Conservation (phyloP, 2,113 vertebrate genomes). For the Pangasianodon hypophthalmus region DNA sequence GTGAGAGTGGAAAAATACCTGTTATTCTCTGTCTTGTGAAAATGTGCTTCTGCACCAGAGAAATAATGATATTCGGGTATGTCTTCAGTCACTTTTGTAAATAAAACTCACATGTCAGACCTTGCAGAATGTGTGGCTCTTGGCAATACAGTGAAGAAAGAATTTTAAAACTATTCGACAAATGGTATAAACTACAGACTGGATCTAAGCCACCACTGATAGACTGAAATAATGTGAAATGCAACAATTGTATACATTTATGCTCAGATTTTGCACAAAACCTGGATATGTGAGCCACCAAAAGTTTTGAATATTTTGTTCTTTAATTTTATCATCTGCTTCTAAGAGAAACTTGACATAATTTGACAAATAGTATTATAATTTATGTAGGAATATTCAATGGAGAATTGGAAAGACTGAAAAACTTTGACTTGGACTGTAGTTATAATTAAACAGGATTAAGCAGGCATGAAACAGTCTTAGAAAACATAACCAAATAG, state of each 20-base stretch:
- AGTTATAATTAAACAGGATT: neutral
- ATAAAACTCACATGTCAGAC: neutral
- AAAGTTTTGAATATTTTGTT: neutral
- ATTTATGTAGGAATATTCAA: neutral
- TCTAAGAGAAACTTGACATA: neutral
- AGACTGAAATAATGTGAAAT: neutral
- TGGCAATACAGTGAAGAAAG: neutral
- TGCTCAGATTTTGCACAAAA: neutral
- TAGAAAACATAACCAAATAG: neutral
- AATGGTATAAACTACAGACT: neutral
- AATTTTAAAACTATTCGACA: neutral
- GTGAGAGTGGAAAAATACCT: neutral
- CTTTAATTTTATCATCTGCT: neutral
- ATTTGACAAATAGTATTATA: neutral
- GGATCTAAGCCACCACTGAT: neutral
- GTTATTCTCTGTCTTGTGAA: neutral
- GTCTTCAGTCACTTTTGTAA: neutral
- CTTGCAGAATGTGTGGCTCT: neutral
- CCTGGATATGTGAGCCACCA: neutral
- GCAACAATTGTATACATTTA: neutral
- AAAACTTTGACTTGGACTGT: neutral
- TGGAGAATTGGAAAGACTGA: neutral
- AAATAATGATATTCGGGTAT: conserved; percentile 3
- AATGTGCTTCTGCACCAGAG: neutral
- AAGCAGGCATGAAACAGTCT: neutral